Conservation (phyloP, 2,797 vertebrate species). For the Phrynocephalus forsythii region DNA sequence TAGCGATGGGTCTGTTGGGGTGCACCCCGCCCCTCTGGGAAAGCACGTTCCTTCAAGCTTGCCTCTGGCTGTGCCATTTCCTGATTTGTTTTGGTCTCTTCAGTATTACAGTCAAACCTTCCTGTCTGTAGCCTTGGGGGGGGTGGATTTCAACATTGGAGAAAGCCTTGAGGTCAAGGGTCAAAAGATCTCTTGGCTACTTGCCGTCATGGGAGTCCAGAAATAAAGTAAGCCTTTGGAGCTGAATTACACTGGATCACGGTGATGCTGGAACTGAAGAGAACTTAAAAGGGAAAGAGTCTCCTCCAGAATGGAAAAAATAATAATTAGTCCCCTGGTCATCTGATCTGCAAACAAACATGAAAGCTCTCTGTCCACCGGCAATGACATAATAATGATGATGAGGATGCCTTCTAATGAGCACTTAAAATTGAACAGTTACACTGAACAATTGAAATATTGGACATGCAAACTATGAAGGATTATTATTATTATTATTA, state of each 20-base stretch:
- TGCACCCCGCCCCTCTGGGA: conserved; percentile 54
- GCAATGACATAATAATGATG: conserved; percentile 62
- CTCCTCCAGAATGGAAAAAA: conserved; percentile 42
- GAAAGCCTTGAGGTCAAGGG: conserved; percentile 59
- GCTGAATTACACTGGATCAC: conserved; percentile 78
- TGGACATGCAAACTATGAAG: conserved; percentile 72
- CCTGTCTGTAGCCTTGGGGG: conserved; percentile 56
- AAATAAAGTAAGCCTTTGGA: conserved; percentile 29
- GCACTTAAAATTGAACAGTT: conserved; percentile 70
- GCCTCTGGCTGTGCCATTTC: conserved; percentile 58
- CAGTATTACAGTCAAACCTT: conserved; percentile 75
- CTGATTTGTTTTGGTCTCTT: conserved; percentile 75
- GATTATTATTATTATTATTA: conserved; percentile 35
- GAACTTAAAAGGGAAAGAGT: conserved; percentile 59
- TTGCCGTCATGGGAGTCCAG: conserved; percentile 49
- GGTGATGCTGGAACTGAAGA: conserved; percentile 61
- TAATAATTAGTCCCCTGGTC: conserved; percentile 54
- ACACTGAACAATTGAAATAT: conserved; percentile 60
- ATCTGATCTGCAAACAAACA: conserved; percentile 56
- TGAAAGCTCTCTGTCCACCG: conserved; percentile 42
- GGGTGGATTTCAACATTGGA: conserved; percentile 58
- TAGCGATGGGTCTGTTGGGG: conserved; percentile 69
- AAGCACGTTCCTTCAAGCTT: conserved; percentile 55
- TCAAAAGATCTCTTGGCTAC: conserved; percentile 36
- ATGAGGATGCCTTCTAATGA: conserved; percentile 61